A percentile compares a stretch with the other conserved stretches of the same genome.
Evolutionary conservation across 1,140 invertebrate species (phyloP).

Genomic region (Oedothorax gibbosus): DNA sequence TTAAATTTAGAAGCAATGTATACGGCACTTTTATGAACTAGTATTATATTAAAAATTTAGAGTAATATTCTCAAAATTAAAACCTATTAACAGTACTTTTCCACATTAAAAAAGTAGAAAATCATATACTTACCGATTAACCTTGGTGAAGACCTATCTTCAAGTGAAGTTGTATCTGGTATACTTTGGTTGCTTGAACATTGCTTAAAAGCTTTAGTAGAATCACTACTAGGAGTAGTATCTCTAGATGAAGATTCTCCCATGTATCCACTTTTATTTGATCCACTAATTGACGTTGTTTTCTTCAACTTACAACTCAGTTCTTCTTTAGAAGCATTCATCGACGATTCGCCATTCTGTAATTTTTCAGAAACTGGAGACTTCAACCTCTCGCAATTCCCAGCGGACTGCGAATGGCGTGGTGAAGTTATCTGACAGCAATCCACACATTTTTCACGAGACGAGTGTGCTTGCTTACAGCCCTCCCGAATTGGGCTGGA

Average conservation of each 20-base stretch:
- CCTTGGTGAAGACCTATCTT: conserved; percentile 25
- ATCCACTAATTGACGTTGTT: neutral
- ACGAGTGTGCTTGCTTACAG: neutral
- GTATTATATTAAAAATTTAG: no score
- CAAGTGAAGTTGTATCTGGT: conserved; percentile 14
- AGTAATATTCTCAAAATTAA: no score
- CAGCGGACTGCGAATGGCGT: neutral
- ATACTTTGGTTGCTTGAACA: conserved; percentile 4
- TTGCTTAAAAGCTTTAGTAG: neutral
- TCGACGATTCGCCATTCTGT: no score
- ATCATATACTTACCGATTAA: conserved; percentile 28
- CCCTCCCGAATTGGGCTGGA: neutral
- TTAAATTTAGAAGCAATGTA: no score
- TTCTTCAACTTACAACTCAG: neutral
- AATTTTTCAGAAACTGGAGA: neutral
- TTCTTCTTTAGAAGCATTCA: neutral
- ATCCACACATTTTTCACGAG: conserved; percentile 1
- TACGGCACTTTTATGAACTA: no score
- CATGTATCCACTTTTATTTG: neutral
- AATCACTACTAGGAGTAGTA: neutral
- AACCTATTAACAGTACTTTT: no score
- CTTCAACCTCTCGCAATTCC: neutral
- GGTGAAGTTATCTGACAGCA: neutral
- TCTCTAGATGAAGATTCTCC: neutral
- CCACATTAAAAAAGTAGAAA: no score